Evolutionary conservation across 2,797 vertebrate genomes (phyloP).

Genomic region (Microcaecilia unicolor): DNA sequence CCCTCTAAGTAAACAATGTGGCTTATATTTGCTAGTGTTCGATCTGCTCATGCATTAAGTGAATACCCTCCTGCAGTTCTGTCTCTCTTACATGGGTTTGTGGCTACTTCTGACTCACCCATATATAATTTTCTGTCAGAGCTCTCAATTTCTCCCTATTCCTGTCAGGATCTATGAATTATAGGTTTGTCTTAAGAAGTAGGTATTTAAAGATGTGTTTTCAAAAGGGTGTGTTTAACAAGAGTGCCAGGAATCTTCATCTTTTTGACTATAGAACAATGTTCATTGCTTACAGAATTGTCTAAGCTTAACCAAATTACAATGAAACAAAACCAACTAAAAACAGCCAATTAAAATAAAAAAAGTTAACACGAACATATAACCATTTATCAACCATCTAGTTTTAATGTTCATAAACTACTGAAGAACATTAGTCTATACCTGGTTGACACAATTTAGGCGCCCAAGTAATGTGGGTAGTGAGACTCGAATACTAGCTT

Average conservation of each 20-base stretch:
- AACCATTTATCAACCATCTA: too few relatives aligned
- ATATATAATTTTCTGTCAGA: slow-evolving; percentile 18
- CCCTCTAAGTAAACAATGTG: slow-evolving; percentile 35
- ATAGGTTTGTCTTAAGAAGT: slow-evolving; percentile 18
- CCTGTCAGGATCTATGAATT: slow-evolving; percentile 14
- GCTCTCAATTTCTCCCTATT: slow-evolving; percentile 14
- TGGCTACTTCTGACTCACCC: background rate
- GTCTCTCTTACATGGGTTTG: slow-evolving; percentile 8
- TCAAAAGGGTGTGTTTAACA: slow-evolving; percentile 30
- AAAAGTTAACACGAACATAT: slow-evolving; percentile 9
- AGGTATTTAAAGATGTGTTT: slow-evolving; percentile 22
- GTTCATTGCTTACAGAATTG: too few relatives aligned
- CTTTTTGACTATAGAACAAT: slow-evolving; percentile 18
- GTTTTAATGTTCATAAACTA: too few relatives aligned
- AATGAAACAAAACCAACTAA: background rate
- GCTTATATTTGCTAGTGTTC: slow-evolving; percentile 20
- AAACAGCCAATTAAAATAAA: background rate
- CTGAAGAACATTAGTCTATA: too few relatives aligned
- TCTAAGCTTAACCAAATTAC: slow-evolving; percentile 9
- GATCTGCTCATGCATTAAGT: background rate
- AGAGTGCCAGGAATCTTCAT: slow-evolving; percentile 25
- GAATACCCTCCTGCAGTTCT: background rate
- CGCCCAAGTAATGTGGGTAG: too few relatives aligned
- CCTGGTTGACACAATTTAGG: too few relatives aligned
- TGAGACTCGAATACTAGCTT: too few relatives aligned